Conservation (phyloP, 2,888 invertebrate genomes). For the Melinaea marsaeus region DNA sequence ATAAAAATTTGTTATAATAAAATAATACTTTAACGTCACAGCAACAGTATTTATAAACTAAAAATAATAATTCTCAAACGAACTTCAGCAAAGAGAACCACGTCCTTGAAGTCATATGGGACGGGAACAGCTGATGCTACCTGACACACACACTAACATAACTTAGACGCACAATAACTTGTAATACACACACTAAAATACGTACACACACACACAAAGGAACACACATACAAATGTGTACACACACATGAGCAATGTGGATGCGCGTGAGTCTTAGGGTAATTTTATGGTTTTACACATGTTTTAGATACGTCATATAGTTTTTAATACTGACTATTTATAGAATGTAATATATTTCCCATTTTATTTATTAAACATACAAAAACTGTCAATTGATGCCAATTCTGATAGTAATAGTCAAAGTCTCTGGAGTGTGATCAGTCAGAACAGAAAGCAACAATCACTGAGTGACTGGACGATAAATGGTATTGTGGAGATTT, state of each 20-base stretch:
- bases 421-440: constrained; percentile 30
- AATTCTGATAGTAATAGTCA: constrained; percentile 25
- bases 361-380: constrained; percentile 9
- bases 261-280: constrained; percentile 22
- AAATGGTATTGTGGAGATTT: no score
- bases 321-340: no score
- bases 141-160: constrained; percentile 52
- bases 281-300: constrained; percentile 29
- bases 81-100: constrained; percentile 40
- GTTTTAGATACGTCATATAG: constrained; percentile 19
- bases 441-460: constrained; percentile 27
- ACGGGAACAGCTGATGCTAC: constrained; percentile 74
- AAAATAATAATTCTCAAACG: constrained; percentile 6
- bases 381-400: constrained; percentile 32
- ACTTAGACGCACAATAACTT: no score
- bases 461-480: constrained; percentile 11
- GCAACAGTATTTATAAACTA: constrained; percentile 2
- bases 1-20: no score
- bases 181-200: constrained; percentile 14
- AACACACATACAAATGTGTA: constrained; percentile 12
- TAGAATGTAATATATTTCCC: no score
- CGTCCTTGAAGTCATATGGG: constrained; percentile 77
- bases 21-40: neutral
- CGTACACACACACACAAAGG: constrained; percentile 11
- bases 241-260: constrained; percentile 13